Conservation (phyloP, 2,113 vertebrate species). For the Xenopus tropicalis region DNA sequence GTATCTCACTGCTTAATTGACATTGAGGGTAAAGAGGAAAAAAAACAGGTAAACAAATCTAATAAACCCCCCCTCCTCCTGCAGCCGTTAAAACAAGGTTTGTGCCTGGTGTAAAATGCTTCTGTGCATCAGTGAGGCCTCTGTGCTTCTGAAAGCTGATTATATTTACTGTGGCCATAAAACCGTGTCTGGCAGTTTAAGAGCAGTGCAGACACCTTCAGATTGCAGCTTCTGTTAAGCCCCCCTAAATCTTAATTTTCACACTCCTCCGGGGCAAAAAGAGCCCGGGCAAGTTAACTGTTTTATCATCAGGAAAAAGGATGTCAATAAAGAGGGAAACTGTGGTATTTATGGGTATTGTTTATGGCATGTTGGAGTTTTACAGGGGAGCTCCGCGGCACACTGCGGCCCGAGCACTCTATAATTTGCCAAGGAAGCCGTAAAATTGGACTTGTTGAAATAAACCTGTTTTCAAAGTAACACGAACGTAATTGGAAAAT, state of each 20-base stretch:
- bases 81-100: not conserved
- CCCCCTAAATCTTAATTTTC: constrained; percentile 41
- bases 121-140: constrained; percentile 10
- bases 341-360: constrained; percentile 39
- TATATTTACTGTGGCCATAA: constrained; percentile 37
- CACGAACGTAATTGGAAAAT: constrained; percentile 43
- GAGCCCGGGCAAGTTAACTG: constrained; percentile 26
- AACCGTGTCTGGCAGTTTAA: constrained; percentile 36
- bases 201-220: constrained; percentile 37
- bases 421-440: constrained; percentile 43
- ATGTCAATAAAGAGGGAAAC: constrained; percentile 43
- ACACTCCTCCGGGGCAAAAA: constrained; percentile 32
- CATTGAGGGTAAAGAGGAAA: not conserved
- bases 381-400: constrained; percentile 35
- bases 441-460: constrained; percentile 45
- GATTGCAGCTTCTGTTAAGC: constrained; percentile 37
- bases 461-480: constrained; percentile 45
- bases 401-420: constrained; percentile 34
- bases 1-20: no score
- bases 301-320: constrained; percentile 46
- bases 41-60: not conserved
- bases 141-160: constrained; percentile 27
- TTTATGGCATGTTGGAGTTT: constrained; percentile 41
- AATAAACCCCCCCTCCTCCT: not conserved
- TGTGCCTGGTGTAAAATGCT: not conserved